Evolutionary conservation across 35 echinoderm and acorn worm genomes (phyloP).

Genomic region (Stichopus chloronotus): DNA sequence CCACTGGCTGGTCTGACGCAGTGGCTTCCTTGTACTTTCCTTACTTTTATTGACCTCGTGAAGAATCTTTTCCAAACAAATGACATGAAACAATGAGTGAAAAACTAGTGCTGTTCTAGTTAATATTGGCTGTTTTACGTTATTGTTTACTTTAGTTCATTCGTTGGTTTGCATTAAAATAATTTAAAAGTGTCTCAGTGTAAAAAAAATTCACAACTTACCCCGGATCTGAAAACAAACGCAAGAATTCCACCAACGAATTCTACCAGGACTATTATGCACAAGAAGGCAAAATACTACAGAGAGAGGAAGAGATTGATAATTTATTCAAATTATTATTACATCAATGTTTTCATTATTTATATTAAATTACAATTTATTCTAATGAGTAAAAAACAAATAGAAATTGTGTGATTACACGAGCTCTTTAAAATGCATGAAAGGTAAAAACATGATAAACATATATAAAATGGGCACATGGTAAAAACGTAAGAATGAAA

Average conservation of each 20-base stretch:
- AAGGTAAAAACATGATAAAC: not conserved
- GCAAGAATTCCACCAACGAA: not conserved
- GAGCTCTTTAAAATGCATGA: not conserved
- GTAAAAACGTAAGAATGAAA: not conserved
- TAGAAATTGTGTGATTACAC: too few species aligned
- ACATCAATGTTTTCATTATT: not conserved
- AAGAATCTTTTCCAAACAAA: not conserved
- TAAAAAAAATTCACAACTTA: not conserved
- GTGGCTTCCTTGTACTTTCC: not conserved
- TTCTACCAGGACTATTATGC: not conserved
- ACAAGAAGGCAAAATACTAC: constrained; percentile 8
- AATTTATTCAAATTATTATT: not conserved
- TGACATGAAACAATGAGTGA: not conserved
- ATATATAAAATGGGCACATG: not conserved
- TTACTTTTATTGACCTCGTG: not conserved
- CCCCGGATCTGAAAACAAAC: not conserved
- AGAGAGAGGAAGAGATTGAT: not conserved
- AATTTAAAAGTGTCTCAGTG: not conserved
- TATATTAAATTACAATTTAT: not conserved
- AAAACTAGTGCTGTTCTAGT: not conserved
- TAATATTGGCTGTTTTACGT: not conserved
- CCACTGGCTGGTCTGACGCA: too few species aligned
- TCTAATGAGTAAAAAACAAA: not conserved
- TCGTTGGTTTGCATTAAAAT: too few species aligned
- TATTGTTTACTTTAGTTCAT: not conserved